phyloP scores from a whole-genome alignment of 2,113 vertebrate genomes.

The Hucho hucho region DNA sequence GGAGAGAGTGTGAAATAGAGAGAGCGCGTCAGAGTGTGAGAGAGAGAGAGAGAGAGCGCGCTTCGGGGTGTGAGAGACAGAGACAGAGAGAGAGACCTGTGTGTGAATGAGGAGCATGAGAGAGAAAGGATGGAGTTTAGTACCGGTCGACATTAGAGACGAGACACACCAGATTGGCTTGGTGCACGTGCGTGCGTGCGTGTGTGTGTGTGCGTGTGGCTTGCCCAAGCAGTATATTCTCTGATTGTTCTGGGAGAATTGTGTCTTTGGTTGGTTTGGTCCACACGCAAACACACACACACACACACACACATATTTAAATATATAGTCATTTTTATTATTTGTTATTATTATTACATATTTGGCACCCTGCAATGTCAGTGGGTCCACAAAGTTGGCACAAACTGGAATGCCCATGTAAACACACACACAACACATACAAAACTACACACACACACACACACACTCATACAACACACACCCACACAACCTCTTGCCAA shows the following conservation, averaged over 20 bases:
- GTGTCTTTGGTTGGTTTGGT: slow-evolving; percentile 48
- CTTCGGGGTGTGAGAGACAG: too few relatives aligned
- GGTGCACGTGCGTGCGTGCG: slow-evolving; percentile 12
- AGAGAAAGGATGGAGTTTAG: slow-evolving; percentile 44
- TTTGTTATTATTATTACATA: too few relatives aligned
- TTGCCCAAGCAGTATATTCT: slow-evolving; percentile 47
- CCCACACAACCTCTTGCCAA: slow-evolving; percentile 52
- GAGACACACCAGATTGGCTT: slow-evolving; percentile 53
- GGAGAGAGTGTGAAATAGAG: too few relatives aligned
- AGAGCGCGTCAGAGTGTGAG: too few relatives aligned
- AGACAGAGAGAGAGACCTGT: too few relatives aligned
- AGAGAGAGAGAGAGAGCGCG: too few relatives aligned
- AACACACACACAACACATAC: slow-evolving; percentile 21
- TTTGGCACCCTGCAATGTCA: slow-evolving; percentile 46
- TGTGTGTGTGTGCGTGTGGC: too few relatives aligned
- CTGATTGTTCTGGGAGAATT: slow-evolving; percentile 57
- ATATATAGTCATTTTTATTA: slow-evolving; percentile 46
- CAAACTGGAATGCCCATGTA: slow-evolving; percentile 31
- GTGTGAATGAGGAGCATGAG: slow-evolving; percentile 47
- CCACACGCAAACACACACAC: slow-evolving; percentile 11
- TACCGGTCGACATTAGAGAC: slow-evolving; percentile 42
- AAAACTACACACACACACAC: neutral
- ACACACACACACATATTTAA: slow-evolving; percentile 44
- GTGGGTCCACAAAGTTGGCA: slow-evolving; percentile 55
- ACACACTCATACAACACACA: neutral